A percentile compares a stretch with the other conserved stretches of the same genome.
These are phyloP conservation scores for Poicephalus meyeri DNA, from an alignment of 2,113 vertebrate genomes.

Conservation along the genomic window DNA sequence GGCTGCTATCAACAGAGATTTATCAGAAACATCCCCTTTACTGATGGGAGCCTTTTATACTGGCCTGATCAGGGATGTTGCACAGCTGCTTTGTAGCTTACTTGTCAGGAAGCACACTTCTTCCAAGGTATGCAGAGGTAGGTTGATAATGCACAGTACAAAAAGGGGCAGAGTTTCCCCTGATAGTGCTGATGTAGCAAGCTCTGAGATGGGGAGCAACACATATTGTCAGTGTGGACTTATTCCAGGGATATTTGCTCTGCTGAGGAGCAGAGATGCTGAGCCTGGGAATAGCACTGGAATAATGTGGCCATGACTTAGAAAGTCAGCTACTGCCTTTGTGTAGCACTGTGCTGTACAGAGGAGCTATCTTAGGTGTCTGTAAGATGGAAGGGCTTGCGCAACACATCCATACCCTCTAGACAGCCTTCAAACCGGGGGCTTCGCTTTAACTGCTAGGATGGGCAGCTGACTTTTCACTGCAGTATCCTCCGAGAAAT, in stretches of 20 bases:
- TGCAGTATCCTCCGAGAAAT: neutral
- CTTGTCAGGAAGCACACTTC: neutral
- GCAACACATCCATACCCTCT: neutral
- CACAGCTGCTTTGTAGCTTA: neutral
- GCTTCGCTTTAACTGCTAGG: neutral
- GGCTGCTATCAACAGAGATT: too few species aligned
- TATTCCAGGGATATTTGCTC: neutral
- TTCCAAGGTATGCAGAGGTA: neutral
- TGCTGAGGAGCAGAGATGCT: neutral
- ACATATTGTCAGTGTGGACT: neutral
- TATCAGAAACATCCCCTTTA: too few species aligned
- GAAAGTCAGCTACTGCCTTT: neutral
- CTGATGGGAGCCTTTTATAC: neutral
- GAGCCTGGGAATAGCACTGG: neutral
- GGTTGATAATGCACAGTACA: neutral
- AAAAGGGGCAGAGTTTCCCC: neutral
- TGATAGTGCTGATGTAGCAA: neutral
- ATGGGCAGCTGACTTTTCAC: neutral
- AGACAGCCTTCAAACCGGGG: neutral
- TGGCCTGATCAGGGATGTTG: neutral
- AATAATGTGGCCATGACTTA: fast-evolving
- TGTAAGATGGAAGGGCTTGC: neutral
- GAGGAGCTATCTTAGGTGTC: neutral
- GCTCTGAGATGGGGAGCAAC: neutral
- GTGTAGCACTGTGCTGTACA: neutral